Conservation (phyloP, 2,797 vertebrate species). For the Tangara arthus region DNA sequence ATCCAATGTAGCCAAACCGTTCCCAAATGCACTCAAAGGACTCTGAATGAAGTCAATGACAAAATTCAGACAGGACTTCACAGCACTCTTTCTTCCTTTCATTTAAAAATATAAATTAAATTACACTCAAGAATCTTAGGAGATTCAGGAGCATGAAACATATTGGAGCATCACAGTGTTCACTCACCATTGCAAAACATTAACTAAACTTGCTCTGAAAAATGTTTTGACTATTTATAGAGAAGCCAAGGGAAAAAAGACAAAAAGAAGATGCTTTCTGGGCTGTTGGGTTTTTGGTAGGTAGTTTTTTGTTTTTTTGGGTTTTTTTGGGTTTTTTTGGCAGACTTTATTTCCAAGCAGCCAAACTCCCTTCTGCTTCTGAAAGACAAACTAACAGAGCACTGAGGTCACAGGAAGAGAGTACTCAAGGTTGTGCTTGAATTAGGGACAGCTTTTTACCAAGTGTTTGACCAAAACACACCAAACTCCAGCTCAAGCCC, state of each 20-base stretch:
- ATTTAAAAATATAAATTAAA: constrained; percentile 38
- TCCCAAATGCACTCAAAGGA: background rate
- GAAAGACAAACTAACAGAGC: background rate
- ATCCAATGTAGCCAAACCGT: background rate
- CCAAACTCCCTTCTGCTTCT: constrained; percentile 24
- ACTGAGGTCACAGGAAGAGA: background rate
- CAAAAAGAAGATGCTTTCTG: background rate
- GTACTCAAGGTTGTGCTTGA: background rate
- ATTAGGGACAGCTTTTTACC: background rate
- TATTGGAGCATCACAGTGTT: constrained; percentile 7
- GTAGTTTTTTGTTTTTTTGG: background rate
- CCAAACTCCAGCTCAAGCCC: background rate
- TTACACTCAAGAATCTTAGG: background rate
- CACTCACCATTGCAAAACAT: constrained; percentile 28
- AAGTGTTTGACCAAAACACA: background rate
- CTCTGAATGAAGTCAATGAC: background rate
- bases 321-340: background rate
- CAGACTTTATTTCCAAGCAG: constrained; percentile 40
- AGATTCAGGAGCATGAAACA: background rate
- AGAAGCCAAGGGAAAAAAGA: background rate
- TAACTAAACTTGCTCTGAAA: constrained; percentile 51
- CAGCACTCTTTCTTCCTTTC: background rate
- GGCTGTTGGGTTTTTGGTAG: background rate
- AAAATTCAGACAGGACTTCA: constrained; percentile 20
- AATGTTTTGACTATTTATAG: constrained; percentile 55